Evolutionary conservation across 1,140 invertebrate genomes (phyloP), one percentile per base, ranked within the genome.

Genomic region (Rhopalosiphum maidis): DNA sequence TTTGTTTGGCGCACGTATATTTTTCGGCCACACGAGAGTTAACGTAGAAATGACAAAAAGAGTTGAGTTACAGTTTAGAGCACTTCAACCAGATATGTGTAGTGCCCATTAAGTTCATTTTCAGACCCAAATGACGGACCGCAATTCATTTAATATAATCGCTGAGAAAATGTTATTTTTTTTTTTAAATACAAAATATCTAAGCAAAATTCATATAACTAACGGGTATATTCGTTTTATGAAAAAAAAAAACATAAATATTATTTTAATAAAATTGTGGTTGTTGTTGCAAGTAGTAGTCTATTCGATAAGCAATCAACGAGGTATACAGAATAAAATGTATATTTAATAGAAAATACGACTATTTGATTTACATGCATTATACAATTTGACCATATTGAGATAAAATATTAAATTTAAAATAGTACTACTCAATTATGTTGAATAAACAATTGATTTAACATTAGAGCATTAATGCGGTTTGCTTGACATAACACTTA

Each of bases 21-120:
- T 91, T 92, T 92, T 92, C 35, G 46, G 51, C 43, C n/a, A 41
- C 21, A 83, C 77, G n/a, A 60, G 37, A 43, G 23, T 55, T 55
- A 4, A 60, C 54, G 51, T 60, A 41, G n/a, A 85, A 92, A 92
- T 60, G 35, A 23, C 25, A 92, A 92, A 91, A 51, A 92, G 60
- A 92, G 91, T 92, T 85, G 77, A 92, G 82, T 92, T 85, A 85
- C 77, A 83, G 43, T 92, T 54, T 92, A 92, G 77, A 43, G 82
- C 77, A 92, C 82, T 92, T 51, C 41, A 21, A 35, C 9, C 48
- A 41, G 11, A 92, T 85, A 54, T n/a, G 23, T 92, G 48, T 51
- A 92, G 91, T 54, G 82, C 22, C 91, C 77, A 83, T 92, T 85
- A 92, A 55, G 48, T 92, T 51, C 43, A 92, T 92, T 92, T 92